phyloP scores from a whole-genome alignment of 2,888 invertebrate genomes.

The Aspidapion aeneum region DNA sequence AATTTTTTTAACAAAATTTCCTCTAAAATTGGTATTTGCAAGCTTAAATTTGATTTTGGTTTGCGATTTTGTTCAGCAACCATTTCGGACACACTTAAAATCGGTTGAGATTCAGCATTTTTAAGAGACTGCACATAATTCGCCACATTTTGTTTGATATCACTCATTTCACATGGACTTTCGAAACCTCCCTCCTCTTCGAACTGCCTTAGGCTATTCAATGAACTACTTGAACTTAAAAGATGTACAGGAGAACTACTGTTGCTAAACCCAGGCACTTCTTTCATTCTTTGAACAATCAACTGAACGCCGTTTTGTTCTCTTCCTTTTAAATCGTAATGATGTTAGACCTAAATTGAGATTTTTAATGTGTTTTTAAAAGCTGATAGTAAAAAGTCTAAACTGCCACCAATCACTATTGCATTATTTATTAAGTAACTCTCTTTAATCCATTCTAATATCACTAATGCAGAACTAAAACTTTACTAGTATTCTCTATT shows the following conservation, averaged over 20 bases:
- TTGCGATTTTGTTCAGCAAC: constrained; percentile 27
- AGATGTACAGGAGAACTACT: constrained; percentile 40
- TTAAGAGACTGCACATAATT: constrained; percentile 45
- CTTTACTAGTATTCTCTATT: too few relatives aligned
- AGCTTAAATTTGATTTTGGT: constrained; percentile 8
- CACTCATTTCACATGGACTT: constrained; percentile 44
- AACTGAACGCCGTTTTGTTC: constrained; percentile 35
- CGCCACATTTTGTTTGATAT: constrained; percentile 42
- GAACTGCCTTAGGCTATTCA: constrained; percentile 48
- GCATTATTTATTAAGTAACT: too few relatives aligned
- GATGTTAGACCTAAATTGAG: too few relatives aligned
- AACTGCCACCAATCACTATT: too few relatives aligned
- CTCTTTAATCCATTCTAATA: too few relatives aligned
- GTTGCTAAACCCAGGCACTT: constrained; percentile 27
- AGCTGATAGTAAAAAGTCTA: too few relatives aligned
- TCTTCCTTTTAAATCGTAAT: constrained; percentile 31
- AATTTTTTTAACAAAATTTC: constrained; percentile 46
- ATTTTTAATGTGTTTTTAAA: too few relatives aligned
- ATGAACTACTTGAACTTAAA: constrained; percentile 45
- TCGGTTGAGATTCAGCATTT: constrained; percentile 37
- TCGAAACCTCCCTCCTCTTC: constrained; percentile 48
- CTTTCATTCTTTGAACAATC: constrained; percentile 34
- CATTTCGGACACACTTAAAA: constrained; percentile 41
- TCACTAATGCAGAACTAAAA: too few relatives aligned
- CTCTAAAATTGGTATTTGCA: constrained; percentile 45